These are phyloP conservation scores for Poeciliopsis occidentalis DNA, from an alignment of 2,113 vertebrate genomes.

Conservation along the genomic window DNA sequence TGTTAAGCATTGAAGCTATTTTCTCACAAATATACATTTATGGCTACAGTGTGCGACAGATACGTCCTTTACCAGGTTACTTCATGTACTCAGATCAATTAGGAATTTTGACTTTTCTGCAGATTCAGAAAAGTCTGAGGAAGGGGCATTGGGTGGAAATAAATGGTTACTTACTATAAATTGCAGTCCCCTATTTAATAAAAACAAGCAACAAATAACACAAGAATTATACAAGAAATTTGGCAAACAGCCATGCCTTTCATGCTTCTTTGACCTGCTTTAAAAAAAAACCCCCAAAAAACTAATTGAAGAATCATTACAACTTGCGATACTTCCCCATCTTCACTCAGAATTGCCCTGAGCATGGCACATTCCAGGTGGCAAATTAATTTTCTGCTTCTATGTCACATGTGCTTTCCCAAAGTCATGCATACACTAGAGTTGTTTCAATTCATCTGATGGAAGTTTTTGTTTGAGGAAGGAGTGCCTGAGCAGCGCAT, in stretches of 20 bases:
- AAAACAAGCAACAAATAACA: neutral
- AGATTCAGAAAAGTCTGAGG: neutral
- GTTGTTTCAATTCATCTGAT: constrained; percentile 51
- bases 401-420: constrained; percentile 33
- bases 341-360: constrained; percentile 13
- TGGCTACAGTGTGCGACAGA: neutral
- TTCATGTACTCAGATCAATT: neutral
- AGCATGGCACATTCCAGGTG: constrained; percentile 55
- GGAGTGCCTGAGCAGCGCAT: constrained; percentile 59
- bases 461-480: constrained; percentile 1
- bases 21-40: neutral
- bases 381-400: constrained; percentile 24
- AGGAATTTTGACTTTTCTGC: neutral
- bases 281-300: constrained; percentile 4
- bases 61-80: neutral
- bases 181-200: constrained; percentile 33
- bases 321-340: constrained; percentile 18
- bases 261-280: constrained; percentile 68
- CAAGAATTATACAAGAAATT: constrained; percentile 34
- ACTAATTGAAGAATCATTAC: constrained; percentile 28
- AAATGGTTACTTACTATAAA: neutral
- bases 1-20: neutral
- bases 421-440: constrained; percentile 69
- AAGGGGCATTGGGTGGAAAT: neutral
- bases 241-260: constrained; percentile 67